Evolutionary conservation across 1,140 invertebrate genomes (phyloP).

Genomic region (Papilio aristodemus): DNA sequence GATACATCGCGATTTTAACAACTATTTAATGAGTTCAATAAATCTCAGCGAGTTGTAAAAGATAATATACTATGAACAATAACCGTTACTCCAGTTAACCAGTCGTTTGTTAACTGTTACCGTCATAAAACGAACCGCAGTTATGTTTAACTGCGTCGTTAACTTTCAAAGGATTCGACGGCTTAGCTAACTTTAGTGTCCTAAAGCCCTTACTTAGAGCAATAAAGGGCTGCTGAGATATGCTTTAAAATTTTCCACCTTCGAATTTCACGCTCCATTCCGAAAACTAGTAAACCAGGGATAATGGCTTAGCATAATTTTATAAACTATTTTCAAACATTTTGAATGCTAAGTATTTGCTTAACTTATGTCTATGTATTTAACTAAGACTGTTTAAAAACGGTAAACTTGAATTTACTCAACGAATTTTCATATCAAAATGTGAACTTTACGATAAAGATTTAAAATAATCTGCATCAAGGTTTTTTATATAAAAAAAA

Average conservation of each 20-base stretch:
- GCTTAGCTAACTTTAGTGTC: slow-evolving; percentile 31
- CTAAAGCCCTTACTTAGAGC: slow-evolving; percentile 30
- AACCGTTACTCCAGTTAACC: slow-evolving; percentile 31
- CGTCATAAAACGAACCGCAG: slow-evolving; percentile 28
- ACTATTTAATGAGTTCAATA: slow-evolving; percentile 2
- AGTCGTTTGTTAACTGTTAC: slow-evolving; percentile 31
- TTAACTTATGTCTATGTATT: no score
- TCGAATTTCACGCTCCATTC: slow-evolving; percentile 9
- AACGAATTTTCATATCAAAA: no score
- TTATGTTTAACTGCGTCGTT: slow-evolving; percentile 31
- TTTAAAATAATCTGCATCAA: no score
- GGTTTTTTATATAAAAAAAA: no score
- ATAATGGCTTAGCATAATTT: slow-evolving; percentile 3
- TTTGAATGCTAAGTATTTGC: no score
- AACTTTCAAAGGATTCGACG: slow-evolving; percentile 24
- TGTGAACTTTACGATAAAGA: no score
- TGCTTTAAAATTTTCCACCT: slow-evolving; percentile 17
- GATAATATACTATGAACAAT: slow-evolving; percentile 29
- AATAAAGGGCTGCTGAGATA: slow-evolving; percentile 28
- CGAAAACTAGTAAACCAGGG: background rate
- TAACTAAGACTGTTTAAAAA: no score
- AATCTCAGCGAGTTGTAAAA: slow-evolving; percentile 13
- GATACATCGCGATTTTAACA: background rate
- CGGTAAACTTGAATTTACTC: no score
- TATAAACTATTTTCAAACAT: background rate